Percentiles rank a stretch among this genome's conserved stretches.
These are phyloP conservation scores for Telmatherina bonti DNA, from an alignment of 2,797 vertebrate species.

Conservation along the genomic window DNA sequence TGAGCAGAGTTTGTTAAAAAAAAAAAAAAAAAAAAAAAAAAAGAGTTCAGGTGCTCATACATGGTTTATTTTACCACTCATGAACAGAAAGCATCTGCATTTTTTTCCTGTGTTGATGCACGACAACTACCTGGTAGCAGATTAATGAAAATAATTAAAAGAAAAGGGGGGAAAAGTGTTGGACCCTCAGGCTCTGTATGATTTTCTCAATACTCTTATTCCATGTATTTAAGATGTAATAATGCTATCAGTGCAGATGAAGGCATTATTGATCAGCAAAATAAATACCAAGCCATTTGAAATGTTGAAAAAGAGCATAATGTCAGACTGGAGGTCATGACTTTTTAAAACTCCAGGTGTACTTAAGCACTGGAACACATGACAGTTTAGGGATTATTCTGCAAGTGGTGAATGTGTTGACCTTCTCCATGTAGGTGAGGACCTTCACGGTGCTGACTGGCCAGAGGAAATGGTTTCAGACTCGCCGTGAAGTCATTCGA, in stretches of 20 bases:
- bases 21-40: too few species aligned
- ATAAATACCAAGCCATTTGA: not conserved
- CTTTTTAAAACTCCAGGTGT: not conserved
- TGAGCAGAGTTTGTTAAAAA: too few species aligned
- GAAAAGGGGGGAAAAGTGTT: too few species aligned
- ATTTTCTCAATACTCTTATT: not conserved
- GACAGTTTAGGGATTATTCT: constrained; percentile 2
- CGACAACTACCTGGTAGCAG: not conserved
- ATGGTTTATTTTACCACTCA: too few species aligned
- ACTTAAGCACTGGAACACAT: constrained; percentile 8
- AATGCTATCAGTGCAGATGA: not conserved
- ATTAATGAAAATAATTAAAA: too few species aligned
- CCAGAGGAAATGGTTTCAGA: constrained; percentile 21
- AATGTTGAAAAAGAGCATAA: not conserved
- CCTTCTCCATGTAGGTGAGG: constrained; percentile 25
- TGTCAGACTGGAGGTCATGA: not conserved
- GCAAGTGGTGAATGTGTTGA: constrained; percentile 24
- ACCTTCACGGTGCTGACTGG: not conserved
- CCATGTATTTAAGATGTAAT: not conserved
- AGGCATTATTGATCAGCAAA: not conserved
- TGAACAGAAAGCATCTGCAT: too few species aligned
- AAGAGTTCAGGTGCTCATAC: too few species aligned
- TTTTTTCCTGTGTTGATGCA: too few species aligned
- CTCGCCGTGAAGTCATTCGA: constrained; percentile 9
- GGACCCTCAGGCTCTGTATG: not conserved